Evolutionary conservation across 1,140 invertebrate species (phyloP), one percentile per base, ranked within the genome.

Genomic region (Eulimnadia texana): DNA sequence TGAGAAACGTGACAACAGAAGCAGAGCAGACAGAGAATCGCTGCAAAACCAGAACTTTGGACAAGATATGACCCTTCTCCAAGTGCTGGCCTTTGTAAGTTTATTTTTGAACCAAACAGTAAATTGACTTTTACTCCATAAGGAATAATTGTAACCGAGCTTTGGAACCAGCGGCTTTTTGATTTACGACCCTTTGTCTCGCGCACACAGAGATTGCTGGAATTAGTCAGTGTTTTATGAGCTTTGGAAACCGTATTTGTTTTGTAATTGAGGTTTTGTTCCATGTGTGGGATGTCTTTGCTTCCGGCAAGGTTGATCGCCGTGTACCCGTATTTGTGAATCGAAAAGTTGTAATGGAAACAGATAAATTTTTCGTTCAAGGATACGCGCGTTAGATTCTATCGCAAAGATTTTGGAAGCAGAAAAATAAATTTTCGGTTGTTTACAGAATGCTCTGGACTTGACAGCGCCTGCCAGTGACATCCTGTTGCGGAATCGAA

Each of bases 391-490:
- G n/a, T n/a, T n/a, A n/a, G n/a, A n/a, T n/a, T n/a, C n/a, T n/a
- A n/a, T n/a, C n/a, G n/a, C n/a, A n/a, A n/a, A n/a, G n/a, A 42
- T 42, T 42, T 42, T 42, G 16, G 33, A 9, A 42, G 6, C 6
- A 9, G 6, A 16, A 9, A 16, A 22, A 9, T 11, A 50, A n/a
- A 60, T 52, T 10, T 60, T 56, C 58, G 56, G 63, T 62, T 56
- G 72, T 70, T 84, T 83, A n/a, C 76, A 93, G 90, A 93, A 94
- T 75, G 90, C 93, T 50, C 77, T 96, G 66, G 92, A 95, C 69
- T 75, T 96, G 64, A 90, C 89, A 59, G 89, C 88, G 6, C 90
- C 93, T 42, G 91, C 92, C 33, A 90, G 88, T 66, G 89, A 93
- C 69, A 81, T 90, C 23, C 74, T 94, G 27, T 71, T 94, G 53